Evolutionary conservation across 2,113 vertebrate genomes (phyloP).

Genomic region (Mustela nigripes): DNA sequence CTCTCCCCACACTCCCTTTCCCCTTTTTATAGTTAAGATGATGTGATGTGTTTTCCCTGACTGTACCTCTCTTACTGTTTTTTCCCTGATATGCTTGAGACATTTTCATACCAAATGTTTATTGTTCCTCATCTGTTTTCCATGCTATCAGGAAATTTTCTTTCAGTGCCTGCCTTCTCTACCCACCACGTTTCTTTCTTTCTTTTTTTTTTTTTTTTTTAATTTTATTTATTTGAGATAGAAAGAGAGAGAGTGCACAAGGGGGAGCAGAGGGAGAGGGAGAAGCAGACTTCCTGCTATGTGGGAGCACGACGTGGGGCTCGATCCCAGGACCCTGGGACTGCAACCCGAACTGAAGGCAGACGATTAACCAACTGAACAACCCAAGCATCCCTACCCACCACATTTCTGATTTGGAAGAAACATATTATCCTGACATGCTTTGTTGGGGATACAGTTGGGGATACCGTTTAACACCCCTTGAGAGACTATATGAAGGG

Average conservation of each 20-base stretch:
- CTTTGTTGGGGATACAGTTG: not conserved
- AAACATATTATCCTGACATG: not conserved
- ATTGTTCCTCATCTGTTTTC: not conserved
- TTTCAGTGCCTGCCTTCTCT: not conserved
- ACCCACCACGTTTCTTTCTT: not conserved
- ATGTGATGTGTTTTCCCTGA: conserved; percentile 37
- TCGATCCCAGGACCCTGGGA: not conserved
- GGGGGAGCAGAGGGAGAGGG: not conserved
- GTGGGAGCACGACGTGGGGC: not conserved
- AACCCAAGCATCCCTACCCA: not conserved
- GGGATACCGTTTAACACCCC: not conserved
- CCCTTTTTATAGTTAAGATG: not conserved
- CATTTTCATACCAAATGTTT: conserved; percentile 23
- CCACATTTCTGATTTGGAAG: not conserved
- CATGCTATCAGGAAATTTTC: conserved; percentile 20
- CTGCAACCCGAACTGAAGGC: no score
- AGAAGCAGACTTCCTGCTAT: not conserved
- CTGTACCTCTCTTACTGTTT: not conserved
- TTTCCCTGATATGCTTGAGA: not conserved
- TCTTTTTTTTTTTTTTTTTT: not conserved
- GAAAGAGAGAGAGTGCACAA: not conserved
- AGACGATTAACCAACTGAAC: not conserved
- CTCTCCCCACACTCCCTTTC: not conserved
- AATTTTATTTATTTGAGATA: not conserved
- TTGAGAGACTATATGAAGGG: not conserved